phyloP scores from a whole-genome alignment of 2,113 vertebrate species.

The Lampris incognitus region DNA sequence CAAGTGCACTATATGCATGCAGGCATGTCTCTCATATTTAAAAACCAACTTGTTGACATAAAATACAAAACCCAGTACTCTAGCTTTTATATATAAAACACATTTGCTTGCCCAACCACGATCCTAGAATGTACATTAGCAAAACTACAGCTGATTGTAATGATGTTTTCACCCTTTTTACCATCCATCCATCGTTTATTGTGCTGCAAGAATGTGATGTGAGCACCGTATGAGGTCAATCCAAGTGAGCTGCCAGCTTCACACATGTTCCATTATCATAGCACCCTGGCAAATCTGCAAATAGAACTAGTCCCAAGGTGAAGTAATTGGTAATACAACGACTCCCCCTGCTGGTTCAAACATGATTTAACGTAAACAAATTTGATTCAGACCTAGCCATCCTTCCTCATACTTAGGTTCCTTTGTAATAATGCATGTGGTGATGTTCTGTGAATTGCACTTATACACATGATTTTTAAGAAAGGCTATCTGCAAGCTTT shows the following conservation, averaged over 20 bases:
- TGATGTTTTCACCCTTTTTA: conserved; percentile 29
- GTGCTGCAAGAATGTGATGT: conserved; percentile 45
- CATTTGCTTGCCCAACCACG: not conserved
- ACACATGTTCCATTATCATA: conserved; percentile 7
- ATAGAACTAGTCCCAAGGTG: not conserved
- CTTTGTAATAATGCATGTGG: no score
- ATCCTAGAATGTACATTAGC: conserved; percentile 15
- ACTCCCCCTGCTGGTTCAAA: conserved; percentile 60
- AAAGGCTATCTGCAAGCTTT: no score
- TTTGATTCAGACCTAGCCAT: no score
- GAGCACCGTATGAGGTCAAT: conserved; percentile 69
- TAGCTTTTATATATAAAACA: no score
- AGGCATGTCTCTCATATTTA: no score
- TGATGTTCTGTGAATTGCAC: no score
- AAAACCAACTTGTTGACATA: no score
- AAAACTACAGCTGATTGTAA: not conserved
- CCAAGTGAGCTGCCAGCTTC: conserved; percentile 32
- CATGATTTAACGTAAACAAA: not conserved
- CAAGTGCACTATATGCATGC: no score
- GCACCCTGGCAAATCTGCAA: not conserved
- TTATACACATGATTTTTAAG: no score
- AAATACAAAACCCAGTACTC: no score
- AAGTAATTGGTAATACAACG: conserved; percentile 21
- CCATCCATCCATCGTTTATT: conserved; percentile 29
- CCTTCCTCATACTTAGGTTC: no score